Evolutionary conservation across 2,888 invertebrate species (phyloP).

Genomic region (Acanthacorydalis orientalis): DNA sequence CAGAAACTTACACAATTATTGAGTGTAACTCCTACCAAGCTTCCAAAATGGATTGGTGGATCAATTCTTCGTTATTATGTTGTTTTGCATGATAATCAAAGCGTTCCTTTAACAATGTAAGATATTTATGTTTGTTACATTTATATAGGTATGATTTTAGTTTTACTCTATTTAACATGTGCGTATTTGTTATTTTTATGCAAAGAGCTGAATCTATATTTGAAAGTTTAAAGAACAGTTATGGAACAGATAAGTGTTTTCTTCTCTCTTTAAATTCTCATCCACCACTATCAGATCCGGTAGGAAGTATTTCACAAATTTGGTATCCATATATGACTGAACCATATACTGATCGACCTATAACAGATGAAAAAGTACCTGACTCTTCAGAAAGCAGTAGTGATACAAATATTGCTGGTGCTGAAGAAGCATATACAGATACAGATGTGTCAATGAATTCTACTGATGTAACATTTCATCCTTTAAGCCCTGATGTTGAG

Average conservation of each 20-base stretch:
- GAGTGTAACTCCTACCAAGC: constrained; percentile 52
- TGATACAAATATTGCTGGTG: no score
- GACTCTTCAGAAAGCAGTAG: constrained; percentile 10
- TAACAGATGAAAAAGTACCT: no score
- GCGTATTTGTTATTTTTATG: constrained; percentile 11
- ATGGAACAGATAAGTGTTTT: constrained; percentile 77
- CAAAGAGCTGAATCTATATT: constrained; percentile 68
- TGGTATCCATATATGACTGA: constrained; percentile 64
- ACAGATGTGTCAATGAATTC: constrained; percentile 9
- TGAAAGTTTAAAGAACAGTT: constrained; percentile 71
- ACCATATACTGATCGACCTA: neutral
- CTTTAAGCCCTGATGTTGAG: constrained; percentile 54
- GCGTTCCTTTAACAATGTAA: neutral
- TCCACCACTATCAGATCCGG: no score
- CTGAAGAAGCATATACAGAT: neutral
- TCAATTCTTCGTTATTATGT: constrained; percentile 79
- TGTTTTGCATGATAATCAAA: constrained; percentile 63
- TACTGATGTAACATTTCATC: constrained; percentile 43
- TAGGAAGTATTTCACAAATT: constrained; percentile 51
- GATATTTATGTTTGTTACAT: no score
- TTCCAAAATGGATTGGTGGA: constrained; percentile 68
- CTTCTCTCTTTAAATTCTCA: constrained; percentile 75
- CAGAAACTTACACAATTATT: constrained; percentile 68
- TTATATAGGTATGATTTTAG: no score
- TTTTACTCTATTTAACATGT: constrained; percentile 4